A percentile compares a stretch with the other conserved stretches of the same genome.
phyloP scores from a whole-genome alignment of 1,140 invertebrate species.

The Probaryconus sp. region DNA sequence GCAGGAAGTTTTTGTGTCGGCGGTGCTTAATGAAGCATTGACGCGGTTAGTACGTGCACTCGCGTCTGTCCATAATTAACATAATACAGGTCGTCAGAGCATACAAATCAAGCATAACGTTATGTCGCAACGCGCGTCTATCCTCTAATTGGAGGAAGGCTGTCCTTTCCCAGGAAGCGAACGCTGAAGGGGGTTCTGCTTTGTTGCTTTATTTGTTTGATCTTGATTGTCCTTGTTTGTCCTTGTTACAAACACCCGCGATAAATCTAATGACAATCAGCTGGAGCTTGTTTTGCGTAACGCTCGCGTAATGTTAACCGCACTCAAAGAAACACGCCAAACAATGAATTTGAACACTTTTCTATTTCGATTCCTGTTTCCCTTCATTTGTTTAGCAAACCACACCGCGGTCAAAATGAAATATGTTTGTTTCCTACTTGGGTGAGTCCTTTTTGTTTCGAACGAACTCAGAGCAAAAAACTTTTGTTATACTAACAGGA shows the following conservation, averaged over 20 bases:
- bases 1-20: slow-evolving; percentile 60
- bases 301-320: slow-evolving; percentile 36
- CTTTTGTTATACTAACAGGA: too few species aligned
- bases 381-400: neutral
- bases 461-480: slow-evolving; percentile 6
- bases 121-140: slow-evolving; percentile 26
- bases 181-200: slow-evolving; percentile 28
- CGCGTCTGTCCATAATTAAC: slow-evolving; percentile 69
- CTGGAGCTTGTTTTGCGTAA: slow-evolving; percentile 35
- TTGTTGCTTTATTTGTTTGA: slow-evolving; percentile 60
- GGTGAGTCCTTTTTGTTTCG: slow-evolving; percentile 1
- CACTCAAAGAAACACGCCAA: slow-evolving; percentile 32
- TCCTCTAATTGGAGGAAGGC: slow-evolving; percentile 59
- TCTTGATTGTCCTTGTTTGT: slow-evolving; percentile 61
- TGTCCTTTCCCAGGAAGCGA: slow-evolving; percentile 56
- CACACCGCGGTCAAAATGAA: slow-evolving; percentile 1
- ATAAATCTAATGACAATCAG: slow-evolving; percentile 60
- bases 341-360: slow-evolving; percentile 18
- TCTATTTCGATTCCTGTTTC: slow-evolving; percentile 35
- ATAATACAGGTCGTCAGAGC: slow-evolving; percentile 62
- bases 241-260: slow-evolving; percentile 47
- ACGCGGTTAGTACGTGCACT: slow-evolving; percentile 56
- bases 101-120: slow-evolving; percentile 68
- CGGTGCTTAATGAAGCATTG: slow-evolving; percentile 70
- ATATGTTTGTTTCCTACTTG: slow-evolving; percentile 22